A percentile compares a stretch with the other conserved stretches of the same genome.
Evolutionary conservation across 2,888 invertebrate species (phyloP).

Genomic region (Alloscopus bannaensis): DNA sequence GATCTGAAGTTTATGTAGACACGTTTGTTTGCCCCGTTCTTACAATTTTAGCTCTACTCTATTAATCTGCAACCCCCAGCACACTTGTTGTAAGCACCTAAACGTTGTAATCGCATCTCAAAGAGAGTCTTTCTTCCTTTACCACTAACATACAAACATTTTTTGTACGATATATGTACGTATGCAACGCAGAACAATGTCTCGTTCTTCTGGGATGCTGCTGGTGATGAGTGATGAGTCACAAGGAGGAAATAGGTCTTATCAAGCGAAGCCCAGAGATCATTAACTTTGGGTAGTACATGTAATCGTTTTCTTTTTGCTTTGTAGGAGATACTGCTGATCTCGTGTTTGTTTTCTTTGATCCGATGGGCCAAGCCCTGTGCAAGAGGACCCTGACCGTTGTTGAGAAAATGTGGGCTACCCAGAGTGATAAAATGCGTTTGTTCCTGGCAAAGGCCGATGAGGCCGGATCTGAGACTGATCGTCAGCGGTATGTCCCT

Average conservation of each 20-base stretch:
- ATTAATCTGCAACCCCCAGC: too few species aligned
- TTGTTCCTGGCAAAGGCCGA: constrained; percentile 80
- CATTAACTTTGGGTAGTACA: too few species aligned
- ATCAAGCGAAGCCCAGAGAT: too few species aligned
- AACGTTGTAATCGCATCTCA: too few species aligned
- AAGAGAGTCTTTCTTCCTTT: too few species aligned
- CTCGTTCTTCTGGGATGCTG: background rate
- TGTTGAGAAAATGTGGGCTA: constrained; percentile 78
- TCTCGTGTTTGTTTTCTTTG: constrained; percentile 80
- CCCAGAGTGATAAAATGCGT: constrained; percentile 78
- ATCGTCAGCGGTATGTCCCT: constrained; percentile 77
- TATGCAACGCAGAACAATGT: background rate
- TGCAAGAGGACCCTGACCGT: constrained; percentile 79
- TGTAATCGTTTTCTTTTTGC: too few species aligned
- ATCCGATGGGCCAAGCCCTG: constrained; percentile 80
- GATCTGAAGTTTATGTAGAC: too few species aligned
- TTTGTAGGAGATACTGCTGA: constrained; percentile 76
- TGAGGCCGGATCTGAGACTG: constrained; percentile 79
- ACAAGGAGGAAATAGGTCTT: too few species aligned
- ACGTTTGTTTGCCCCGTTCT: too few species aligned
- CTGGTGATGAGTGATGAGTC: constrained; percentile 10
- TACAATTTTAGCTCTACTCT: too few species aligned
- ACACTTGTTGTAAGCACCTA: too few species aligned
- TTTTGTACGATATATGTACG: constrained; percentile 1
- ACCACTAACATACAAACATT: too few species aligned